Conservation (phyloP, 2,888 invertebrate genomes). For the Prenolepis imparis region DNA sequence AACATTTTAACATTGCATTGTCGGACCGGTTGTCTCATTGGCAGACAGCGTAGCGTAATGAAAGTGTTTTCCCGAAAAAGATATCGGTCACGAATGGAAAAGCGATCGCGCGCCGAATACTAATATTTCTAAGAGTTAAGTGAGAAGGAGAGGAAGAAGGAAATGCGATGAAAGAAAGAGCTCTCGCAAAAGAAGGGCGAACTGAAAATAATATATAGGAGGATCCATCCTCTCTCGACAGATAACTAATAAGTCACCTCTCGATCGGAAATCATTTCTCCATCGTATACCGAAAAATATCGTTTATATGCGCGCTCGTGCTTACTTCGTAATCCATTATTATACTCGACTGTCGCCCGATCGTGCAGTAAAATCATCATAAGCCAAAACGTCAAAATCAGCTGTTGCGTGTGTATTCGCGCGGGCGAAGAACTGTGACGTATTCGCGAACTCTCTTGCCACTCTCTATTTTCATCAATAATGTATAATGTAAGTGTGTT, state of each 20-base stretch:
- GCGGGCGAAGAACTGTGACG: conserved; percentile 34
- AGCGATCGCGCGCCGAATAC: neutral
- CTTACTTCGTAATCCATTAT: conserved; percentile 39
- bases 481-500: conserved; percentile 58
- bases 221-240: conserved; percentile 20
- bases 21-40: conserved; percentile 12
- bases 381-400: conserved; percentile 36
- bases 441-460: conserved; percentile 30
- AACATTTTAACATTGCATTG: neutral
- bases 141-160: conserved; percentile 23
- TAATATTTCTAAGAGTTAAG: conserved; percentile 11
- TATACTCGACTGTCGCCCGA: conserved; percentile 2
- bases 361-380: conserved; percentile 26
- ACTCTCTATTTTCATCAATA: conserved; percentile 41
- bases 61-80: neutral
- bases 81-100: conserved; percentile 12
- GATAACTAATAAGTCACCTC: conserved; percentile 19
- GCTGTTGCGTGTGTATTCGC: conserved; percentile 52
- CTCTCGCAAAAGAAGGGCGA: conserved; percentile 48
- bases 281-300: conserved; percentile 34
- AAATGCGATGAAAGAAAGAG: conserved; percentile 27
- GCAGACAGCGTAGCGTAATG: conserved; percentile 15
- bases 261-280: conserved; percentile 36
- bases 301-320: conserved; percentile 17
- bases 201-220: conserved; percentile 21